Evolutionary conservation across 2,113 vertebrate genomes (phyloP).

Genomic region (Oncorhynchus gorbuscha): DNA sequence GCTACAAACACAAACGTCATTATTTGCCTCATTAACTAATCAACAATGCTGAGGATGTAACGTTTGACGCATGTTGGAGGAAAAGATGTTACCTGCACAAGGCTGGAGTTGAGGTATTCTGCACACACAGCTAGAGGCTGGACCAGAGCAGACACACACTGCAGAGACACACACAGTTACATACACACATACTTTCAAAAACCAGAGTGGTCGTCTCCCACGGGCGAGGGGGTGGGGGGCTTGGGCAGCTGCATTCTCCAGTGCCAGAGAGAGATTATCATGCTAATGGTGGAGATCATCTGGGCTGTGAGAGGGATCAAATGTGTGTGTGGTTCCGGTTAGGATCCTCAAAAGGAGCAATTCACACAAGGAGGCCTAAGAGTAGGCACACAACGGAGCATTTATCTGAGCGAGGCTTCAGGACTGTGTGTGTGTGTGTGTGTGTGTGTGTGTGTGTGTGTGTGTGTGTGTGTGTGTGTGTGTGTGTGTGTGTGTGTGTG

Average conservation of each 20-base stretch:
- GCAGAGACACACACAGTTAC: constrained; percentile 36
- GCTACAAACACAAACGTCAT: constrained; percentile 66
- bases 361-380: constrained; percentile 61
- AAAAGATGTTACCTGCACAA: constrained; percentile 86
- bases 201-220: constrained; percentile 2
- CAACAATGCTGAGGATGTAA: not conserved
- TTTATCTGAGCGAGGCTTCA: no score
- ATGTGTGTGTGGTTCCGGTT: constrained; percentile 43
- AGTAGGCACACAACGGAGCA: constrained; percentile 33
- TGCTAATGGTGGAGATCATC: constrained; percentile 2
- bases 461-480: constrained; percentile 20
- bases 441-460: constrained; percentile 13
- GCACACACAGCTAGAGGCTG: constrained; percentile 95
- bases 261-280: constrained; percentile 2
- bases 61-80: not conserved
- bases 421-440: constrained; percentile 12
- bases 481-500: constrained; percentile 21
- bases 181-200: not conserved
- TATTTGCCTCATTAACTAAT: not conserved
- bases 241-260: not conserved
- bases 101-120: constrained; percentile 92
- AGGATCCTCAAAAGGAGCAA: constrained; percentile 56
- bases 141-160: constrained; percentile 93
- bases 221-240: not conserved
- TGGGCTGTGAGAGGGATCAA: constrained; percentile 35